Percentiles rank a stretch among this genome's conserved stretches.
phyloP scores from a whole-genome alignment of 2,888 invertebrate species.

The Drosophila colorata region DNA sequence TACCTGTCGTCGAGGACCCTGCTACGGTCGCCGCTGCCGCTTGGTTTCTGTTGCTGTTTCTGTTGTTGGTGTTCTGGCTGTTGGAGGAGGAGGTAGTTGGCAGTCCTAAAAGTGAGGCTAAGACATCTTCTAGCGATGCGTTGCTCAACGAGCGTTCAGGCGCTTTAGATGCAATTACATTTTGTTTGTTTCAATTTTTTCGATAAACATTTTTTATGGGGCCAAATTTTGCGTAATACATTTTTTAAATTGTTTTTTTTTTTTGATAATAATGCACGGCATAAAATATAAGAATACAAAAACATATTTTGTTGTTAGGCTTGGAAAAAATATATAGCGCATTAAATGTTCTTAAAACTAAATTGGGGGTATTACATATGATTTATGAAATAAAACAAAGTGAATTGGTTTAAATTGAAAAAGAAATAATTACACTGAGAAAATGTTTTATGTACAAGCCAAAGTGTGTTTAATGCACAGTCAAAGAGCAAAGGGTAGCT shows the following conservation, averaged over 20 bases:
- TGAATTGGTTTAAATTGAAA: not conserved
- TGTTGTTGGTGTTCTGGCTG: slow-evolving; percentile 56
- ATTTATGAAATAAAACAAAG: not conserved
- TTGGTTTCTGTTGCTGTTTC: slow-evolving; percentile 49
- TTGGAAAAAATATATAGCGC: slow-evolving; percentile 54
- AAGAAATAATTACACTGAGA: slow-evolving; percentile 69
- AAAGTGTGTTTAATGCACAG: slow-evolving; percentile 15
- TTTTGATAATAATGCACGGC: slow-evolving; percentile 29
- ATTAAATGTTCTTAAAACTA: slow-evolving; percentile 51
- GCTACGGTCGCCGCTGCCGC: slow-evolving; percentile 61
- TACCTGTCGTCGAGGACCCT: slow-evolving; percentile 89
- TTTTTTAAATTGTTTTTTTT: slow-evolving; percentile 13
- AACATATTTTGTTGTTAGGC: slow-evolving; percentile 64
- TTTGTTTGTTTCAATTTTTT: slow-evolving; percentile 11
- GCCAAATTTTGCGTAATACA: slow-evolving; percentile 17
- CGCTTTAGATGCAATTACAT: slow-evolving; percentile 59
- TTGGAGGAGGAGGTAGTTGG: slow-evolving; percentile 86
- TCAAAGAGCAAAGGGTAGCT: slow-evolving; percentile 16
- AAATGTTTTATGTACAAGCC: slow-evolving; percentile 55
- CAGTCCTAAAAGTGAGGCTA: slow-evolving; percentile 95
- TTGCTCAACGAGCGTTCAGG: slow-evolving; percentile 90
- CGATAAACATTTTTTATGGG: slow-evolving; percentile 17
- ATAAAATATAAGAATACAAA: slow-evolving; percentile 63
- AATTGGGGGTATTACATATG: slow-evolving; percentile 9
- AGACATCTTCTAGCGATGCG: slow-evolving; percentile 96